Percentiles rank a stretch among this genome's conserved stretches.
Conservation (phyloP, 2,113 vertebrate species). For the Anolis carolinensis region DNA sequence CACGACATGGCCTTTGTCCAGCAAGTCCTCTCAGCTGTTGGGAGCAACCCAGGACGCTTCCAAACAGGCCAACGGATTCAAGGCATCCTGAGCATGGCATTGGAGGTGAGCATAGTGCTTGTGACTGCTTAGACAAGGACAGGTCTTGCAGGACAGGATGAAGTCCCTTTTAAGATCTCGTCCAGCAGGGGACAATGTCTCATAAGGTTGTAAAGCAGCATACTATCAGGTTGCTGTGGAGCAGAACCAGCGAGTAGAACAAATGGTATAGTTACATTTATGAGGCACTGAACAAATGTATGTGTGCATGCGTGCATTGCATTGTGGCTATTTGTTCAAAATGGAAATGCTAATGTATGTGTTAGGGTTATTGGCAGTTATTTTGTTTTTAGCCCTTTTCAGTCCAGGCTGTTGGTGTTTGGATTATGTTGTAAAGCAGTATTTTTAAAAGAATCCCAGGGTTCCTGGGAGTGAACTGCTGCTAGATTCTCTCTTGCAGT, state of each 20-base stretch:
- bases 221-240: background rate
- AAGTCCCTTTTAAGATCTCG: background rate
- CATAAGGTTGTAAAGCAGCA: too few relatives aligned
- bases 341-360: background rate
- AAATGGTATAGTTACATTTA: background rate
- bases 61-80: slow-evolving; percentile 83
- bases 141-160: too few relatives aligned
- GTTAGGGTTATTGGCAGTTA: background rate
- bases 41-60: slow-evolving; percentile 82
- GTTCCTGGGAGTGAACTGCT: too few relatives aligned
- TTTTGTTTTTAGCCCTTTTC: background rate
- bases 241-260: too few relatives aligned
- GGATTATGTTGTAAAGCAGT: background rate
- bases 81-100: slow-evolving; percentile 88
- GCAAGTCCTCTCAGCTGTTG: slow-evolving; percentile 79
- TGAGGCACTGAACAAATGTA: background rate
- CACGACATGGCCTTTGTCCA: slow-evolving; percentile 83
- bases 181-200: background rate
- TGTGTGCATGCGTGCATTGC: background rate
- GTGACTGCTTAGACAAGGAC: background rate
- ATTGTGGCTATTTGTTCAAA: background rate
- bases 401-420: background rate
- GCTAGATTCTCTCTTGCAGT: background rate
- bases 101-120: slow-evolving; percentile 76
- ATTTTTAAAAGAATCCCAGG: background rate